Base-by-base conservation (phyloP, 2,113 vertebrate genomes). In the Tylochromis polylepis region DNA sequence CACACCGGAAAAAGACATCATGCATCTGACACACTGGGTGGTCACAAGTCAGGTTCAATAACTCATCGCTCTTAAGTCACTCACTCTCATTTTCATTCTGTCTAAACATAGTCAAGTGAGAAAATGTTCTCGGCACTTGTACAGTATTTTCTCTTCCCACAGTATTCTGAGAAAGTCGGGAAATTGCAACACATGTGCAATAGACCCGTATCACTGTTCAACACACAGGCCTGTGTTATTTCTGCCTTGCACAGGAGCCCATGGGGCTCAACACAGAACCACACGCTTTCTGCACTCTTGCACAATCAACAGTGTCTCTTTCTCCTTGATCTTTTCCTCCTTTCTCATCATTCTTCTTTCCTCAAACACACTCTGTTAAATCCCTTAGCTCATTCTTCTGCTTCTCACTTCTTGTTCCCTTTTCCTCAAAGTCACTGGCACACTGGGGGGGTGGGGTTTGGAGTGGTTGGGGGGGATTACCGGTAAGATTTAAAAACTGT, bases 151-250 rank as follows among this genome's bases (percentile, higher is more conserved):
- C 87, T 91, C 93, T 94, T 95, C 95, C 94, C 90, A 93, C 92
- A 90, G 89, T 84, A 92, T 91, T 94, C 90, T 92, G 91, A 93
- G 93, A 94, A 95, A 93, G 91, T 84, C 58, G 92, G 92, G 92
- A 92, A 93, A 90, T 95, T 95, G 93, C 95, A 93, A 95, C 93
- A 95, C 93, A 94, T 94, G 90, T 95, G 95, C 93, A 94, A 93
- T 88, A 85, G 90, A 91, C 82, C 89, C 89, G 11, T 94, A 95
- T 95, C 93, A 88, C 92, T 91, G 91, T 88, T 90, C 91, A 87
- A 91, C 90, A 93, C 91, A 86, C 89, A 94, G 93, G 87, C 88
- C 88, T 93, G 93, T 95, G 95, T 95, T 95, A 92, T 95, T 95
- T 95, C 91, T 95, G 93, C 93, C 92, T 90, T 94, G 81, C 86